A percentile compares a stretch with the other conserved stretches of the same genome.
phyloP scores from a whole-genome alignment of 2,888 invertebrate species.

The Brachypalpus laphriformis region DNA sequence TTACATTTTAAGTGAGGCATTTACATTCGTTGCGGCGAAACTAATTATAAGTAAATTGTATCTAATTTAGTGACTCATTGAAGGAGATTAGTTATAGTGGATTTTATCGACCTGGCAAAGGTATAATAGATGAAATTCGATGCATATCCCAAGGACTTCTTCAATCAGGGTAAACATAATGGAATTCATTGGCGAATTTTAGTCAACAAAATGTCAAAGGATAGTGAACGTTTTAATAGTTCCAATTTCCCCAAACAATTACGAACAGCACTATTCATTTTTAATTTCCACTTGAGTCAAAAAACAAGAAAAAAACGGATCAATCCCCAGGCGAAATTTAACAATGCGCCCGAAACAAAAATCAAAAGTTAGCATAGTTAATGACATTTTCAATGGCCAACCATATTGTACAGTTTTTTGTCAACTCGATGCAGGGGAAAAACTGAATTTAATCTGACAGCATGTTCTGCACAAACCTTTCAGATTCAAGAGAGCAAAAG shows the following conservation, averaged over 20 bases:
- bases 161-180: too few species aligned
- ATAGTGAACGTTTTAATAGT: too few species aligned
- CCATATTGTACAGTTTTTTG: background rate
- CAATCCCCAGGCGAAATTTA: background rate
- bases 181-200: too few species aligned
- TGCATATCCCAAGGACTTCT: too few species aligned
- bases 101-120: too few species aligned
- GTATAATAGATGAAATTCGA: too few species aligned
- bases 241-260: too few species aligned
- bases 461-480: background rate
- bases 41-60: background rate
- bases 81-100: too few species aligned
- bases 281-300: too few species aligned
- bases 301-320: background rate
- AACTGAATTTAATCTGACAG: background rate
- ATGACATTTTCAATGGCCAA: background rate
- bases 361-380: background rate
- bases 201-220: too few species aligned
- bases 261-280: too few species aligned
- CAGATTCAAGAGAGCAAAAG: constrained; percentile 31
- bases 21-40: background rate
- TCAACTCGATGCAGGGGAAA: background rate
- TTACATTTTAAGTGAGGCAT: background rate
- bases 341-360: background rate
- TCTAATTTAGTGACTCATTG: too few species aligned